A percentile compares a stretch with the other conserved stretches of the same genome.
Conservation (phyloP, 2,888 invertebrate species). For the Drosophila paracracens region DNA sequence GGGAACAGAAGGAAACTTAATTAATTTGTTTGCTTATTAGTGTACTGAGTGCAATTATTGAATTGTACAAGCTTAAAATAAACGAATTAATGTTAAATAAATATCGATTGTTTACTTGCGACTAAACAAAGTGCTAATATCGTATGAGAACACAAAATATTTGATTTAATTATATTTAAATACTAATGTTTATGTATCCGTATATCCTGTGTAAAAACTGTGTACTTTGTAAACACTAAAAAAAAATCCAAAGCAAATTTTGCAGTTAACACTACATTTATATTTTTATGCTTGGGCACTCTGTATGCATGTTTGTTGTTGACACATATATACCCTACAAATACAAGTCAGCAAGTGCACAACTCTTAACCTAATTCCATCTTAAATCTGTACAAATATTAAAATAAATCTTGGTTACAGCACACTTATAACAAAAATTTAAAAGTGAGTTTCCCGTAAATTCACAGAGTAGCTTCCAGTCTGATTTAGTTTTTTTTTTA, state of each 20-base stretch:
- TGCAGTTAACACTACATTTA: neutral
- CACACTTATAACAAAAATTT: too few relatives aligned
- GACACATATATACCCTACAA: neutral
- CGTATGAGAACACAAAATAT: neutral
- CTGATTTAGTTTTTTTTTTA: neutral
- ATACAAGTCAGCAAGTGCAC: neutral
- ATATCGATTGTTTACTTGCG: neutral
- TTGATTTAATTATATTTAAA: neutral
- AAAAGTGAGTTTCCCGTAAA: neutral
- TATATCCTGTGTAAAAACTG: neutral
- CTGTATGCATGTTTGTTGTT: neutral
- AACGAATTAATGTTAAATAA: neutral
- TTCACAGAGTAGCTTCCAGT: neutral
- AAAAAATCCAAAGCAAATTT: neutral
- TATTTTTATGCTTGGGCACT: neutral
- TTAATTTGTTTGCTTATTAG: slow-evolving; percentile 2
- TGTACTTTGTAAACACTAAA: neutral
- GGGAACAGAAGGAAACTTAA: neutral
- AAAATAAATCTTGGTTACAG: neutral
- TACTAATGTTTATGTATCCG: neutral
- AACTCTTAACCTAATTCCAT: neutral
- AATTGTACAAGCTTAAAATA: neutral
- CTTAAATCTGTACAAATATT: neutral
- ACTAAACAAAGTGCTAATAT: neutral
- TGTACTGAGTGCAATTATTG: neutral